A percentile compares a stretch with the other conserved stretches of the same genome.
phyloP scores from a whole-genome alignment of 2,888 invertebrate species.

The Heliconius ismenius region DNA sequence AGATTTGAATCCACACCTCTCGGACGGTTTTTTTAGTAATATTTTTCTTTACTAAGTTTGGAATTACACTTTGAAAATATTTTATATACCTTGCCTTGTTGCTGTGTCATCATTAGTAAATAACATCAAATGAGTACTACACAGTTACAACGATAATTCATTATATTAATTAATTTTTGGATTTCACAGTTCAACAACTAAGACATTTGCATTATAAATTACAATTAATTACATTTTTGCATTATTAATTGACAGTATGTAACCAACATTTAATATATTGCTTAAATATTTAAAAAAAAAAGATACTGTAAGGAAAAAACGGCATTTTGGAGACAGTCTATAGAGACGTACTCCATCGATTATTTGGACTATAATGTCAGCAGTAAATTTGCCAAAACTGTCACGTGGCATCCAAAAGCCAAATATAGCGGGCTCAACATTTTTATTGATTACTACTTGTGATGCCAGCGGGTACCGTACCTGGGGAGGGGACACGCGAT shows the following conservation, averaged over 20 bases:
- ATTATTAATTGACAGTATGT: too few species aligned
- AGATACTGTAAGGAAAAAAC: not conserved
- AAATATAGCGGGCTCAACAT: slow-evolving; percentile 45
- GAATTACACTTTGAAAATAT: too few species aligned
- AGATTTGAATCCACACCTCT: too few species aligned
- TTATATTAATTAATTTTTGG: too few species aligned
- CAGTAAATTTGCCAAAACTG: slow-evolving; percentile 17
- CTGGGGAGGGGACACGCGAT: slow-evolving; percentile 50
- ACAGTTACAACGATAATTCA: too few species aligned
- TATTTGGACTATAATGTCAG: not conserved
- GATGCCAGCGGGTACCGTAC: slow-evolving; percentile 36
- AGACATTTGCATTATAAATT: not conserved
- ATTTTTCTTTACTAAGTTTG: too few species aligned
- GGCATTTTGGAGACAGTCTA: not conserved
- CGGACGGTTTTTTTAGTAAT: too few species aligned
- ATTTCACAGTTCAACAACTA: not conserved
- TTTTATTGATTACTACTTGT: slow-evolving; percentile 55
- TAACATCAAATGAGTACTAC: too few species aligned
- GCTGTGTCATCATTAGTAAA: too few species aligned
- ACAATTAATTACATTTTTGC: too few species aligned
- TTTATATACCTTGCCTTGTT: too few species aligned
- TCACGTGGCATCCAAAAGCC: slow-evolving; percentile 31
- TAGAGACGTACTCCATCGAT: not conserved
- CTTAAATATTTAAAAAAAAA: not conserved
- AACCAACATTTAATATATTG: not conserved